These are phyloP conservation scores for Drosophila kokeensis DNA, from an alignment of 2,888 invertebrate species.

Conservation along the genomic window DNA sequence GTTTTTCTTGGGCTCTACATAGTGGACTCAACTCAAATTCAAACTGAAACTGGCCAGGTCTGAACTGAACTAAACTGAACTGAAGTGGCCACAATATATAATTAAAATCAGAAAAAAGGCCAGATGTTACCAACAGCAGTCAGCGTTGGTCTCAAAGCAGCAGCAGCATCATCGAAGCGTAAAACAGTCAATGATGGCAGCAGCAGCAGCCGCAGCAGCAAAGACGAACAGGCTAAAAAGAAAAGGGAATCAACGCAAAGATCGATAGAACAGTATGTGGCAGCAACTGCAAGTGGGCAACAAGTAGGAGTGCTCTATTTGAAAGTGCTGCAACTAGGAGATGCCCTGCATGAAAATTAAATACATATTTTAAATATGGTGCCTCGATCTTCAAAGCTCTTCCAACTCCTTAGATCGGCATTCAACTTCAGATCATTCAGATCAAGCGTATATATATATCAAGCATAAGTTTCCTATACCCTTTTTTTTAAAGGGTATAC, in stretches of 20 bases:
- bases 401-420: neutral
- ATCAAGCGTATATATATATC: neutral
- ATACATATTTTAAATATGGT: neutral
- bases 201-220: constrained; percentile 32
- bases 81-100: constrained; percentile 78
- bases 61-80: constrained; percentile 27
- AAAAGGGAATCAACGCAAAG: constrained; percentile 40
- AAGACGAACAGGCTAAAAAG: constrained; percentile 6
- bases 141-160: constrained; percentile 15
- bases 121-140: constrained; percentile 60
- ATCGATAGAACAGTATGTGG: constrained; percentile 69
- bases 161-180: constrained; percentile 30
- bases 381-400: neutral
- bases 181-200: constrained; percentile 55
- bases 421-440: neutral
- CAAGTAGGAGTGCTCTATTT: constrained; percentile 23
- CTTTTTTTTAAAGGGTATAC: constrained; percentile 3
- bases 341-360: constrained; percentile 7
- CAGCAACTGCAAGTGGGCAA: constrained; percentile 13
- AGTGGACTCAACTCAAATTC: constrained; percentile 12
- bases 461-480: too few species aligned
- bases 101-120: constrained; percentile 75
- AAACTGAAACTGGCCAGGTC: constrained; percentile 3
- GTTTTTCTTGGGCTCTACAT: constrained; percentile 58
- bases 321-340: neutral